phyloP scores from a whole-genome alignment of 2,888 invertebrate species.

The Syrista parreyssii region DNA sequence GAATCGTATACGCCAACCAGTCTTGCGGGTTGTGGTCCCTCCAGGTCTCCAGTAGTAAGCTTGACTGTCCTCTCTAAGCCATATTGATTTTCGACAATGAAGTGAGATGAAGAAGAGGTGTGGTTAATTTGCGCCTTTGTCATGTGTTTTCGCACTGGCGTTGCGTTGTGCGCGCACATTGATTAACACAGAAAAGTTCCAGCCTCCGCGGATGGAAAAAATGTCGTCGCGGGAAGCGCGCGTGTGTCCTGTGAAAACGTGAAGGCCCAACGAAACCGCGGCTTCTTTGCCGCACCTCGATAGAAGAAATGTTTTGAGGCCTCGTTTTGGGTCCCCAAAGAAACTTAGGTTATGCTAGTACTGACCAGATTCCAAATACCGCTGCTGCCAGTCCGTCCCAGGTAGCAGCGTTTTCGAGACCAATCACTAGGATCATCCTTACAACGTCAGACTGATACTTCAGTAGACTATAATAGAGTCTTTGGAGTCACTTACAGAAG shows the following conservation, averaged over 20 bases:
- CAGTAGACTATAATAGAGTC: not conserved
- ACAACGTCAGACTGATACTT: not conserved
- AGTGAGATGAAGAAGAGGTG: slow-evolving; percentile 23
- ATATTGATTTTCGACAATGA: slow-evolving; percentile 23
- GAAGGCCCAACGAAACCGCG: not conserved
- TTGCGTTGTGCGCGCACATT: slow-evolving; percentile 6
- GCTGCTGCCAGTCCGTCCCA: not conserved
- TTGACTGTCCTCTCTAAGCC: slow-evolving; percentile 12
- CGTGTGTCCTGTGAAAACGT: slow-evolving; percentile 14
- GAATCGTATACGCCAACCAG: not conserved
- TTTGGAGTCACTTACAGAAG: not conserved
- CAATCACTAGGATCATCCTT: not conserved
- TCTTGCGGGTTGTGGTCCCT: not conserved
- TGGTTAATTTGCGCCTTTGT: slow-evolving; percentile 25
- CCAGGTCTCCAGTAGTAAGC: not conserved
- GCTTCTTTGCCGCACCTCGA: not conserved
- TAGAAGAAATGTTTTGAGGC: slow-evolving; percentile 6
- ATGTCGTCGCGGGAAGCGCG: slow-evolving; percentile 19
- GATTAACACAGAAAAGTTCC: not conserved
- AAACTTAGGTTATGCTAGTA: slow-evolving; percentile 6
- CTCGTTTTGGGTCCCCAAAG: not conserved
- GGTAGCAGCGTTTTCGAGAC: slow-evolving; percentile 3
- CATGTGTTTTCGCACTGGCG: slow-evolving; percentile 9
- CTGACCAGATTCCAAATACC: not conserved
- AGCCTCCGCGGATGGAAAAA: slow-evolving; percentile 5